Evolutionary conservation across 2,888 invertebrate genomes (phyloP).

Genomic region (Lasioglossum morio): DNA sequence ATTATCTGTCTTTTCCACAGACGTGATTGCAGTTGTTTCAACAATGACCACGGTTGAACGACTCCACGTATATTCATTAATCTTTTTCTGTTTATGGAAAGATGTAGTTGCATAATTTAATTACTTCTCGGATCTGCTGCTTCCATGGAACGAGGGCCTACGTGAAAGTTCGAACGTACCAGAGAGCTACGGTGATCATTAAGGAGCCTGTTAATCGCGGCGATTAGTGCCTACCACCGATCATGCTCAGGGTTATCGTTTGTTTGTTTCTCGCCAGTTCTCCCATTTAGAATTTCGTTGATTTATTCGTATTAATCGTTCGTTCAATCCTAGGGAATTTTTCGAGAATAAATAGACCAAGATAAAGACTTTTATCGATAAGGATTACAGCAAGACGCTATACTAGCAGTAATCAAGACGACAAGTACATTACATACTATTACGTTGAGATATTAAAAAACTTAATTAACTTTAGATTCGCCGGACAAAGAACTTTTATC

Average conservation of each 20-base stretch:
- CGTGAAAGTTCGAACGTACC: slow-evolving; percentile 53
- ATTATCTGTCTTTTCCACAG: neutral
- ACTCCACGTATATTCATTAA: neutral
- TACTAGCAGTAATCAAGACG: neutral
- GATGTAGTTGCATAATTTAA: neutral
- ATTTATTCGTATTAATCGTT: neutral
- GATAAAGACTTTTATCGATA: neutral
- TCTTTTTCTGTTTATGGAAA: neutral
- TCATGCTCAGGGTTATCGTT: slow-evolving; percentile 53
- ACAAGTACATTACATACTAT: neutral
- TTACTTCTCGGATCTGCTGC: neutral
- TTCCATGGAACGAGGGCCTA: slow-evolving; percentile 7
- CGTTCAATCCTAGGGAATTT: neutral
- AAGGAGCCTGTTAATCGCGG: slow-evolving; percentile 36
- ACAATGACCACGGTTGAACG: neutral
- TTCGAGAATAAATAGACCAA: neutral
- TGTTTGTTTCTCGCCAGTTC: slow-evolving; percentile 27
- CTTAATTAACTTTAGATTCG: slow-evolving; percentile 13
- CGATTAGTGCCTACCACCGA: slow-evolving; percentile 34
- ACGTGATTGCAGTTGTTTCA: neutral
- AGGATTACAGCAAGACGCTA: neutral
- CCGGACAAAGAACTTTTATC: slow-evolving; percentile 6
- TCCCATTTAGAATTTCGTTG: neutral
- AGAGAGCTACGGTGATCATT: slow-evolving; percentile 32
- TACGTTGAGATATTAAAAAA: neutral